Evolutionary conservation across 2,888 invertebrate species (phyloP).

Genomic region (Trissolcus japonicus): DNA sequence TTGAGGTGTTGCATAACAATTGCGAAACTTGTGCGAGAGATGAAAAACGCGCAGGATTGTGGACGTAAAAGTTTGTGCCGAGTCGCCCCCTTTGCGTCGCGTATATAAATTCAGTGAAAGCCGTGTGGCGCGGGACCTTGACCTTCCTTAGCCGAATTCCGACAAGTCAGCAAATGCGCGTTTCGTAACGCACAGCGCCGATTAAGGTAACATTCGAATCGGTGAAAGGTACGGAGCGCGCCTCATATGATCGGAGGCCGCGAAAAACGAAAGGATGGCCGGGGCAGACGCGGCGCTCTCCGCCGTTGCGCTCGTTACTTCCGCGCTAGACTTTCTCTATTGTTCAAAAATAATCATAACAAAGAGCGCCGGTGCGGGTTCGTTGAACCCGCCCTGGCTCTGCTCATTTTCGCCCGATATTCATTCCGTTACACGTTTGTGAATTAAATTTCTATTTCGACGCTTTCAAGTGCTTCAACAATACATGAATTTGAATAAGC

Average conservation of each 20-base stretch:
- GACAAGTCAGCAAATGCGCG: constrained; percentile 58
- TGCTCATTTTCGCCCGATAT: constrained; percentile 18
- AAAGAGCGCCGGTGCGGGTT: constrained; percentile 26
- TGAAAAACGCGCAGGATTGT: constrained; percentile 25
- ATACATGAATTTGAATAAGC: constrained; percentile 18
- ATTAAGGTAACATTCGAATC: constrained; percentile 62
- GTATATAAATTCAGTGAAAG: constrained; percentile 61
- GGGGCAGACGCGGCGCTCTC: constrained; percentile 55
- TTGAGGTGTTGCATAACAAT: constrained; percentile 17
- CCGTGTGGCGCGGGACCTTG: constrained; percentile 67
- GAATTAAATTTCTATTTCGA: constrained; percentile 35
- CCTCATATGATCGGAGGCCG: constrained; percentile 58
- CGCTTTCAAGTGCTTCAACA: constrained; percentile 9
- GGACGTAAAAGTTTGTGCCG: constrained; percentile 36
- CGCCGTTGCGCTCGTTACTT: constrained; percentile 62
- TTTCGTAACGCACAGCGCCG: constrained; percentile 64
- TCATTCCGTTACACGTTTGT: constrained; percentile 29
- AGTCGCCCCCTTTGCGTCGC: constrained; percentile 47
- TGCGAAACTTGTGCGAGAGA: constrained; percentile 32
- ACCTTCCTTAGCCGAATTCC: constrained; percentile 72
- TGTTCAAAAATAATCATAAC: constrained; percentile 63
- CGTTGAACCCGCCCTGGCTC: constrained; percentile 41
- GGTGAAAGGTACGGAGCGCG: constrained; percentile 61
- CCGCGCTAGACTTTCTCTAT: constrained; percentile 72
- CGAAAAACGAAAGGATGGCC: constrained; percentile 71